Evolutionary conservation across 2,888 invertebrate genomes (phyloP), one percentile per base, ranked within the genome.

Genomic region (Campoplex nolae): DNA sequence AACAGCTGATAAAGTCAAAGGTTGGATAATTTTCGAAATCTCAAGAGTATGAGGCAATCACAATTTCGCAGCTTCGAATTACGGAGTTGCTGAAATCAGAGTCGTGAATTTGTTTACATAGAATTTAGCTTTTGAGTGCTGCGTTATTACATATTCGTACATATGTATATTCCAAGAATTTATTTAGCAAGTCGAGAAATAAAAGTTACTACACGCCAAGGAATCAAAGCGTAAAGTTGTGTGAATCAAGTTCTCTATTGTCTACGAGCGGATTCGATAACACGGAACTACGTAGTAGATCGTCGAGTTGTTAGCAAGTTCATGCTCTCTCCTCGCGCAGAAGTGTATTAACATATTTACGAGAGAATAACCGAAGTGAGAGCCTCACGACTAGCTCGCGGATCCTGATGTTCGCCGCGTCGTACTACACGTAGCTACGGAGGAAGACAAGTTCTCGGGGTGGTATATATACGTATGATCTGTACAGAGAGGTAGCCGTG

Each of bases 261-360:
- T 62, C 58, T 32, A 16, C 13, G 32, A 28, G 58, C 28, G 32
- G 58, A 62, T 62, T 62, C 58, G 58, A 62, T 62, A 62, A 62
- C 58, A 62, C 32, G 23, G 23, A 62, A 32, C 32, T 62, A 32
- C 13, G 16, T 32, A 13, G 23, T 28, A 6, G 38, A 3, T 62
- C 58, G 13, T 16, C 58, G 58, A 62, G 28, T 62, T 32, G 8
- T 32, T 32, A 62, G 13, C 58, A 62, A 62, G 28, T 62, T 62
- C 16, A 32, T 32, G 58, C 58, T 13, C 8, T 23, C 23, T 23
- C 23, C 23, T 23, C 23, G 23, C 23, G 32, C 6, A 13, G 28
- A 62, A 32, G 23, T 23, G 23, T 32, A 62, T 62, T 62, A 62
- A 62, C 58, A 62, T 62, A 62, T 62, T 62, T 62, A 62, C 58